Percentiles rank a stretch among this genome's conserved stretches.
Conservation (phyloP, 2,797 vertebrate genomes). For the Macrochelys suwanniensis region DNA sequence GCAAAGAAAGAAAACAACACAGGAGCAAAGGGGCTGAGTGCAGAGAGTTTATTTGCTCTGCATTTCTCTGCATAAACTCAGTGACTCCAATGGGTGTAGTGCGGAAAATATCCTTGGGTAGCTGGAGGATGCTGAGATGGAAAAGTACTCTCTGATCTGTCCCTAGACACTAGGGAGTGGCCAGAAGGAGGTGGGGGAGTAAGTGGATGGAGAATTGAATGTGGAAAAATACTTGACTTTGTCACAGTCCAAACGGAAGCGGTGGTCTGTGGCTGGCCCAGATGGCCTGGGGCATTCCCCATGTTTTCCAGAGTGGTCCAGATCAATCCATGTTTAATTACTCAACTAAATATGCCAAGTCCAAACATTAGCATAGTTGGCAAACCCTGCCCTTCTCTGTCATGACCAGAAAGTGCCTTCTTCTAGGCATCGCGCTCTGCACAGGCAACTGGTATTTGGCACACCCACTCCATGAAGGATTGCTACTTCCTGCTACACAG, state of each 20-base stretch:
- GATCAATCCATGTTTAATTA: background rate
- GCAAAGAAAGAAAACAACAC: background rate
- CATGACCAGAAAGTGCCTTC: no score
- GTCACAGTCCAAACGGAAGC: background rate
- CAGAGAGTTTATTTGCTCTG: background rate
- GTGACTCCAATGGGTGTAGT: background rate
- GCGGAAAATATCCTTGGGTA: background rate
- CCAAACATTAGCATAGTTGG: no score
- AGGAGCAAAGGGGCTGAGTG: background rate
- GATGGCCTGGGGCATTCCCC: background rate
- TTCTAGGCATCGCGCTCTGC: no score
- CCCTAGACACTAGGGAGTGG: background rate
- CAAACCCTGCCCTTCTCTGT: no score
- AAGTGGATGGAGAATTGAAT: background rate
- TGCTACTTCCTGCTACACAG: no score
- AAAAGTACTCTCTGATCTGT: background rate
- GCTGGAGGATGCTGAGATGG: background rate
- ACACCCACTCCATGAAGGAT: no score
- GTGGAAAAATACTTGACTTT: background rate
- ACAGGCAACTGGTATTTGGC: no score
- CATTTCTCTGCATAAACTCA: background rate
- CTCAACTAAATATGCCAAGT: no score
- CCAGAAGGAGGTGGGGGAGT: background rate
- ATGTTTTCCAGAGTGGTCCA: background rate
- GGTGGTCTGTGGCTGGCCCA: background rate